Conservation (phyloP, 2,113 vertebrate species). For the Dendropsophus ebraccatus region DNA sequence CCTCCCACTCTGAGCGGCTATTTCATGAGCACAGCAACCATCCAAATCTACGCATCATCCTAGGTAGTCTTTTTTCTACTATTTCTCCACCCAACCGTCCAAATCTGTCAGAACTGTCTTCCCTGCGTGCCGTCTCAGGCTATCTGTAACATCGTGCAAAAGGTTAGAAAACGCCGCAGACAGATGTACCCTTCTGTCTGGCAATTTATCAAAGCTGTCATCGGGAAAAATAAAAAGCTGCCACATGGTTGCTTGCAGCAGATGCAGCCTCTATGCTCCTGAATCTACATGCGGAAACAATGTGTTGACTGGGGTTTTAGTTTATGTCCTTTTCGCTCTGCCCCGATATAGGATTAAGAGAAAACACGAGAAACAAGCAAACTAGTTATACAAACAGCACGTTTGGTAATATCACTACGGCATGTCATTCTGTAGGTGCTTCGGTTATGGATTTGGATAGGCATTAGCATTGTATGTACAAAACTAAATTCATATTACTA, state of each 20-base stretch:
- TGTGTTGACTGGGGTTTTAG: not conserved
- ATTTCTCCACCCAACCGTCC: not conserved
- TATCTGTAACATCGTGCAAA: conserved; percentile 54
- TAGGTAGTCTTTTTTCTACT: not conserved
- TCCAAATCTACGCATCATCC: not conserved
- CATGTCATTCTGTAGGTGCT: too few relatives aligned
- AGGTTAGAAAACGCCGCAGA: conserved; percentile 47
- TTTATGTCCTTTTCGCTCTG: not conserved
- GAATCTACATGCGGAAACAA: conserved; percentile 34
- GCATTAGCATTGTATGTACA: too few relatives aligned
- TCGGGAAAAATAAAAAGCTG: conserved; percentile 44
- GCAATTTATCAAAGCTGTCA: not conserved
- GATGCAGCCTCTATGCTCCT: conserved; percentile 31
- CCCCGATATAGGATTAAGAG: not conserved
- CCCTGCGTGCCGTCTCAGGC: not conserved
- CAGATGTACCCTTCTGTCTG: conserved; percentile 2
- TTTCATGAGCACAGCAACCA: not conserved
- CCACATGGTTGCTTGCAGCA: conserved; percentile 47
- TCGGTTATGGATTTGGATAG: too few relatives aligned
- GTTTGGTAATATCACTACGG: too few relatives aligned
- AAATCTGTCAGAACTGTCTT: conserved; percentile 9
- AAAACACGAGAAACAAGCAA: not conserved
- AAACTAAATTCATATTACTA: too few relatives aligned
- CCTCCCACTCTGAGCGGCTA: conserved; percentile 25
- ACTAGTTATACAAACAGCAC: not conserved